Base-by-base conservation (phyloP, 2,113 vertebrate species). In the Romanogobio albipinnatus region DNA sequence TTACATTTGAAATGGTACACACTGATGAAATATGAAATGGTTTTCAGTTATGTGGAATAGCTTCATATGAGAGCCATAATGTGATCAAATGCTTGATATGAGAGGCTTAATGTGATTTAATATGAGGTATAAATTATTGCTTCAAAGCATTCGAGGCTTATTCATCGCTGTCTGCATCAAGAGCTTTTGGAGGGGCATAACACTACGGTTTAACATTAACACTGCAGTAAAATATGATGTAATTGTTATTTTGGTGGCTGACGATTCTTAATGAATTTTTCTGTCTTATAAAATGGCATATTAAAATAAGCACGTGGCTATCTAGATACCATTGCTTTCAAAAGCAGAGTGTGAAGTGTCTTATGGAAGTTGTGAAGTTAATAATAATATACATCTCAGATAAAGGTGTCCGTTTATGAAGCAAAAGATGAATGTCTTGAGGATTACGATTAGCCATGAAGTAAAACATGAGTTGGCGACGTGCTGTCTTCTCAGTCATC, bases 11-110 rank as follows among this genome's bases (percentile, higher is more conserved):
- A 62, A 71, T 62, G 10, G 45, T 85, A 39, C n/a, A 82, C 43
- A 76, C 39, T 76, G 53, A 84, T 83, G 81, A 82, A 82, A 78
- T 84, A 58, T 82, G 59, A 87, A 85, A 87, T 83, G 51, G 26
- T 26, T 70, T 75, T 74, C 61, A 68, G 36, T 49, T 82, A 61
- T 53, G 36, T 13, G 64, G 29, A 49, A 84, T 84, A 53, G 49
- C 47, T 58, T 82, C 14, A 68, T 84, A 14, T 47, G 75, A 66
- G 39, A 17, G 53, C 49, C 0, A 2, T 76, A 81, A 14, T 26
- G 66, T 82, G 73, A 79, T 51, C 70, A n/a, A 36, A n/a, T 86
- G 22, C 58, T 61, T 75, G 39, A 6, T 58, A 58, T 78, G 19
- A 59, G 17, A 78, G 39, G 6, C 66, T 71, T 71, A 71, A 82